These are phyloP conservation scores for Entomobrya proxima DNA, from an alignment of 2,888 invertebrate species.

Conservation along the genomic window DNA sequence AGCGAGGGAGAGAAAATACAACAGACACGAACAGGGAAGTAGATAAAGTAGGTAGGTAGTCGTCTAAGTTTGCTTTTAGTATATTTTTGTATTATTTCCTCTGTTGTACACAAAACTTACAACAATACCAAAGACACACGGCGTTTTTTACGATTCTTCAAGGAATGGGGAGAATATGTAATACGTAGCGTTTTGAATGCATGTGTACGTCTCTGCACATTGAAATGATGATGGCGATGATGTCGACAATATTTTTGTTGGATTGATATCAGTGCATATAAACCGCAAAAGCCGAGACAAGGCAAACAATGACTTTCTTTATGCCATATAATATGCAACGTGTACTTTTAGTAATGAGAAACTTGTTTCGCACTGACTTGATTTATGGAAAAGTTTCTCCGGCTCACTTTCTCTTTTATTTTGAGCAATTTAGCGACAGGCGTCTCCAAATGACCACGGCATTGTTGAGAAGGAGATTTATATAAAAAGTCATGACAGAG, in stretches of 20 bases:
- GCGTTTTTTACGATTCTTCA: neutral
- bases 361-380: constrained; percentile 9
- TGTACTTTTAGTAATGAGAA: neutral
- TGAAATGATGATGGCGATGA: neutral
- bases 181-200: neutral
- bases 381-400: neutral
- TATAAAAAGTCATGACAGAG: neutral
- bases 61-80: neutral
- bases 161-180: neutral
- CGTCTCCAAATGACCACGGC: neutral
- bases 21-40: neutral
- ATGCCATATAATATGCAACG: neutral
- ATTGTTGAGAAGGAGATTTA: neutral
- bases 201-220: neutral
- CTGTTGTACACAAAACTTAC: constrained; percentile 9
- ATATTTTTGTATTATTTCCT: neutral
- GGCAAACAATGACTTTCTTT: neutral
- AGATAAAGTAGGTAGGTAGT: neutral
- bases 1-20: no score
- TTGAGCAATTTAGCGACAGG: neutral
- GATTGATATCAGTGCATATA: neutral
- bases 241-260: neutral
- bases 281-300: neutral
- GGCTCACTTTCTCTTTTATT: constrained; percentile 18
- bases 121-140: neutral